Base-by-base conservation (phyloP, 2,797 vertebrate species). In the Gephyroberyx darwinii region DNA sequence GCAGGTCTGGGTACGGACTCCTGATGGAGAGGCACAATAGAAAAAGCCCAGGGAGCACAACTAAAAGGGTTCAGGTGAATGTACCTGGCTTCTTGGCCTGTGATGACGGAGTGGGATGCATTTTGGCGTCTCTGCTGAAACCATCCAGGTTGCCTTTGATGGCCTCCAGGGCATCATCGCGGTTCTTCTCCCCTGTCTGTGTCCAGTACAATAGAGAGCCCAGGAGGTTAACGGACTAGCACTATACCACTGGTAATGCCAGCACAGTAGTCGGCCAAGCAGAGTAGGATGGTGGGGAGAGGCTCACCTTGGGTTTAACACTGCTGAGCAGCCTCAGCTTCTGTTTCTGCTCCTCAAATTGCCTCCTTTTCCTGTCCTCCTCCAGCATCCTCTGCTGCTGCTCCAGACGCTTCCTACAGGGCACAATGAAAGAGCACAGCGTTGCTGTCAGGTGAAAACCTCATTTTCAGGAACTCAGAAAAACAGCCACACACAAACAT, bases 341-440 rank as follows among this genome's bases (percentile, higher is more conserved):
- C 85, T 99, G 98, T 71, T 99, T 99, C 91, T 99, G 98, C 86
- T 99, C 98, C 89, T 99, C 97, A 92, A 99, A 99, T 58, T 99
- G 98, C 51, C 98, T 92, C 71, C 98, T 93, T 89, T 99, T 99
- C 70, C 98, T 93, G 88, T 99, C 97, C 84, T 99, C 98, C 88
- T 99, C 98, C 82, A 99, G 90, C 92, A 98, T 95, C 80, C 96
- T 96, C 86, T 99, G 97, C 84, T 99, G 98, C 60, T 99, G 97
- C 87, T 98, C 98, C 91, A 97, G 93, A 53, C 96, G 95, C 89
- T 97, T 99, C 89, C 98, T 99, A 55, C 81, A 81, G 22, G 22
- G 16, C 33, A 78, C 19, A 33, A 8, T 16, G 17, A 22, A n/a
- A 47, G 37, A 61, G 14, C 2, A 26, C 2, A 66, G 26, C 1